Conservation (phyloP, 2,113 vertebrate genomes). For the Brevimyrus niger region DNA sequence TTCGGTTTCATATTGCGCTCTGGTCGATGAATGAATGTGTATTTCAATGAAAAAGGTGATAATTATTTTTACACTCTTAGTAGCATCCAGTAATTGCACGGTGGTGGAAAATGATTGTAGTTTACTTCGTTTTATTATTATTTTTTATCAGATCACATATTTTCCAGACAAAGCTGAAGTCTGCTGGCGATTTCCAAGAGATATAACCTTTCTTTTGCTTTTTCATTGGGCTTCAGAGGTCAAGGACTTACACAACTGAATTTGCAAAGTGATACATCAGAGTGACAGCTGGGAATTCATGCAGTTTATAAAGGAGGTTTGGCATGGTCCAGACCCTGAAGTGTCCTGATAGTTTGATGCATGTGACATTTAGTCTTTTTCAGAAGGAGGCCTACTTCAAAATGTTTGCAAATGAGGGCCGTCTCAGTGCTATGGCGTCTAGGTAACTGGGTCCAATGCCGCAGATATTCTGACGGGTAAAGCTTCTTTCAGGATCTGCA, state of each 20-base stretch:
- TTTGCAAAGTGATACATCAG: slow-evolving; percentile 42
- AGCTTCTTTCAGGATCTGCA: neutral
- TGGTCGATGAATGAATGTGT: neutral
- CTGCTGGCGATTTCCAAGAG: slow-evolving; percentile 27
- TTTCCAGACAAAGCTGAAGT: neutral
- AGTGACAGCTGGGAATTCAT: slow-evolving; percentile 47
- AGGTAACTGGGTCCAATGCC: neutral
- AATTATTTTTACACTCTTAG: neutral
- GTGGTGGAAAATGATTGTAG: neutral
- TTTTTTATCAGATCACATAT: neutral
- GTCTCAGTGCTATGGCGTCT: neutral
- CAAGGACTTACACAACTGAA: slow-evolving; percentile 60
- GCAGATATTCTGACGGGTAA: neutral
- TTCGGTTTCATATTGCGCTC: slow-evolving; percentile 2
- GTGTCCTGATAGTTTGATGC: neutral
- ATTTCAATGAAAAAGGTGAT: neutral
- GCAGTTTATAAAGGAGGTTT: slow-evolving; percentile 29
- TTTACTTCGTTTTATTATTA: neutral
- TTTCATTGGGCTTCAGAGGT: slow-evolving; percentile 56
- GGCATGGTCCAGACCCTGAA: slow-evolving; percentile 18
- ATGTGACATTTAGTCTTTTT: slow-evolving; percentile 7
- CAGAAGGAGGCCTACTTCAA: neutral
- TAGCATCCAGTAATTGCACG: neutral
- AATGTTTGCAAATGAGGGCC: slow-evolving; percentile 5
- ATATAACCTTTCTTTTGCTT: slow-evolving; percentile 51